Evolutionary conservation across 2,888 invertebrate genomes (phyloP), one percentile per base, ranked within the genome.

Genomic region (Graphium colonna): DNA sequence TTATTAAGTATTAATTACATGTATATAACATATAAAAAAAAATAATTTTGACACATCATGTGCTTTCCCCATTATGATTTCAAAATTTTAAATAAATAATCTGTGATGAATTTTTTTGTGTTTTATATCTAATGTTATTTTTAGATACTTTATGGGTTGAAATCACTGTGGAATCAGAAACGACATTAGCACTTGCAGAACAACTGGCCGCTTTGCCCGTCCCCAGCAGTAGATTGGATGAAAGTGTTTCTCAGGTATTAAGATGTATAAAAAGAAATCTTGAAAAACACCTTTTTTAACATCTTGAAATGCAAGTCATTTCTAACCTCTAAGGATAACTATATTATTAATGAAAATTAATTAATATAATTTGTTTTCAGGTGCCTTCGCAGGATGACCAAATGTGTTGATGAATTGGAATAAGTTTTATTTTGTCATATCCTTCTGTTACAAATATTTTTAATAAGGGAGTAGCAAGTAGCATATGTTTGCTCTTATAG

Each of bases 111-210:
- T n/a, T n/a, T n/a, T n/a, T n/a, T n/a, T n/a, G n/a, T n/a, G n/a
- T n/a, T n/a, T n/a, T n/a, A n/a, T n/a, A n/a, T n/a, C 26, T 42
- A 3, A 48, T 50, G 31, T 16, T 36, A 13, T 40, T 86, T 84
- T 53, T 78, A 96, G 96, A 96, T 81, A 92, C 94, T 52, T 92
- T 96, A 73, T 95, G 95, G 95, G 93, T 94, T 59, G 94, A 96
- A 73, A 88, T 96, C 47, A 93, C 93, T 42, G 96, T 97, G 33
- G 95, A 94, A 59, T 95, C 95, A 68, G 93, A 93, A 72, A 95
- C 95, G 62, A 93, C 96, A 33, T 90, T 96, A 79, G 95, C 94
- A 51, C 89, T 96, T 55, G 95, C 95, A 54, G 95, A 96, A 78
- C 95, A 95, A 79, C 82, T 96, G 50, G 89, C 89, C 59, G 87